Evolutionary conservation across 2,113 vertebrate species (phyloP).

Genomic region (Anguilla japonica): DNA sequence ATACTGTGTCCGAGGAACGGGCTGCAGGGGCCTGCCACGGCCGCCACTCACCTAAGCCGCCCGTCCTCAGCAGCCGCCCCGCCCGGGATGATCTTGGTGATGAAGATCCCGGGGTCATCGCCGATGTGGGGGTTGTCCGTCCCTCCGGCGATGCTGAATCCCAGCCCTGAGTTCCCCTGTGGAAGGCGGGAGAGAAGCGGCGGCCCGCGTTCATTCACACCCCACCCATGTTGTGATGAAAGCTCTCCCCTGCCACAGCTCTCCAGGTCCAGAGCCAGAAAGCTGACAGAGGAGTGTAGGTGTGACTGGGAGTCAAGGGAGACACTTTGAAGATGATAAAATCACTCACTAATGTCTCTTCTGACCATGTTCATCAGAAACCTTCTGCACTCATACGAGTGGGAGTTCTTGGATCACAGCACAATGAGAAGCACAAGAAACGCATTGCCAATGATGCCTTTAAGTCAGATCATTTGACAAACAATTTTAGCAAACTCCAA

Average conservation of each 20-base stretch:
- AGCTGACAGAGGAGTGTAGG: neutral
- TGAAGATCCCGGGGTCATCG: conserved; percentile 97
- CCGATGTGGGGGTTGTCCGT: conserved; percentile 97
- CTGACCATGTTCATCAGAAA: neutral
- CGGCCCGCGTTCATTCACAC: too few relatives aligned
- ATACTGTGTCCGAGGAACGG: too few relatives aligned
- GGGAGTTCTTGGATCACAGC: neutral
- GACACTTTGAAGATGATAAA: neutral
- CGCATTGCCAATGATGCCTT: neutral
- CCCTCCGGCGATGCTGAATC: conserved; percentile 95
- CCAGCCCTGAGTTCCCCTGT: conserved; percentile 94
- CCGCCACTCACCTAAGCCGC: conserved; percentile 82
- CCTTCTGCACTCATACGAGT: neutral
- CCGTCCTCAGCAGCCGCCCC: conserved; percentile 94
- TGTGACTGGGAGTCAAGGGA: neutral
- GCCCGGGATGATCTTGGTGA: conserved; percentile 97
- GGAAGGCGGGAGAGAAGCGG: conserved; percentile 19
- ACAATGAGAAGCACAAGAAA: neutral
- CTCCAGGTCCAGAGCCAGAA: too few relatives aligned
- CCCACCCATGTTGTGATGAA: too few relatives aligned
- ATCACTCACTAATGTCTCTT: neutral
- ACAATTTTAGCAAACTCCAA: too few relatives aligned
- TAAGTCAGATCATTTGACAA: too few relatives aligned
- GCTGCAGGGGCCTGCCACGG: neutral
- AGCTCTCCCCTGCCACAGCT: too few relatives aligned